Conservation (phyloP, 2,888 invertebrate species). For the Drosophila differens region DNA sequence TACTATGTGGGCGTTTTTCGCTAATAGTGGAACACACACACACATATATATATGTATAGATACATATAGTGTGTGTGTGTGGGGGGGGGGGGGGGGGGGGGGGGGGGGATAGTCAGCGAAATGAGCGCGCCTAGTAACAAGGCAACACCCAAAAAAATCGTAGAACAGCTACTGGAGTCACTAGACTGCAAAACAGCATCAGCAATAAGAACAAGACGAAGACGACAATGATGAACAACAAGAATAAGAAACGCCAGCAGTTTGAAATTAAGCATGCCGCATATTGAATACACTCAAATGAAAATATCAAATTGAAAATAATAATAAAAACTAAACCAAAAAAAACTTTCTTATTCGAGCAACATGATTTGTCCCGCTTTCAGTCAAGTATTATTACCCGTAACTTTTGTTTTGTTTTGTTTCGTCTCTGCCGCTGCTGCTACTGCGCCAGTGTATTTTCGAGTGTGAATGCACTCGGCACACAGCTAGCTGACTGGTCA, state of each 20-base stretch:
- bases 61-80: neutral
- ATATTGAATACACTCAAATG: constrained; percentile 3
- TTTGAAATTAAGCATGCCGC: neutral
- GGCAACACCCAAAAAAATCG: constrained; percentile 29
- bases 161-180: neutral
- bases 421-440: neutral
- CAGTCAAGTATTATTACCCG: neutral
- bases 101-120: constrained; percentile 5
- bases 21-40: constrained; percentile 33
- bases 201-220: constrained; percentile 7
- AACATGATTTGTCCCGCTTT: neutral
- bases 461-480: constrained; percentile 55
- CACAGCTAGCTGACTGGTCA: neutral
- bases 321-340: neutral
- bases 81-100: neutral
- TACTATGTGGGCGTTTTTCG: constrained; percentile 52
- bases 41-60: constrained; percentile 3
- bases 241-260: neutral
- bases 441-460: constrained; percentile 6
- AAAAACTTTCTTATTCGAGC: neutral
- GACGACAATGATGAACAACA: too few species aligned
- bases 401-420: neutral
- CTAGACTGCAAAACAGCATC: constrained; percentile 3
- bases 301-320: neutral
- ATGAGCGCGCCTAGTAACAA: constrained; percentile 30